phyloP scores from a whole-genome alignment of 2,797 vertebrate genomes.

The Mus minutoides region DNA sequence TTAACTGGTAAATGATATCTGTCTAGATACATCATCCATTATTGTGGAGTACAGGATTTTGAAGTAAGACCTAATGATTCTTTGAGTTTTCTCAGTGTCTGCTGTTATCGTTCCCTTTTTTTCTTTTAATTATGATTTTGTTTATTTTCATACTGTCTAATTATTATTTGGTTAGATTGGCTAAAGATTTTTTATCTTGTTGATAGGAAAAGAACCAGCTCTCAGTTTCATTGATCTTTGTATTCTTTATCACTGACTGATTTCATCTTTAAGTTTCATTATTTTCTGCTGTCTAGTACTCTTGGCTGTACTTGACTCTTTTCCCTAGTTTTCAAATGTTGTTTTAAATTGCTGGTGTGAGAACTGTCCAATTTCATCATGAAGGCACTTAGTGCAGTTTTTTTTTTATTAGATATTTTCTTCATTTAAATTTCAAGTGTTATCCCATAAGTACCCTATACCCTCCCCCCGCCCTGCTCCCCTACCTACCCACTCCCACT shows the following conservation, averaged over 20 bases:
- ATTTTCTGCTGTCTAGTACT: not conserved
- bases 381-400: not conserved
- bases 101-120: not conserved
- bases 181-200: not conserved
- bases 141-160: not conserved
- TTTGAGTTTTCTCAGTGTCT: not conserved
- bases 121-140: not conserved
- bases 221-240: not conserved
- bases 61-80: not conserved
- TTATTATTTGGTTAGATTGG: not conserved
- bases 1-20: not conserved
- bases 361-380: not conserved
- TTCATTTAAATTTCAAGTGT: too few species aligned
- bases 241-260: not conserved
- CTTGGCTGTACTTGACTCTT: not conserved
- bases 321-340: not conserved
- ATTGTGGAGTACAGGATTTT: not conserved
- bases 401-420: too few species aligned
- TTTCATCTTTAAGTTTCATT: not conserved
- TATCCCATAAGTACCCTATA: too few species aligned
- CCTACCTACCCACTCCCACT: too few species aligned
- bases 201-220: not conserved
- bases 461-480: too few species aligned
- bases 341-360: not conserved
- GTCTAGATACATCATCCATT: not conserved